Base-by-base conservation (phyloP, 1,140 invertebrate species). In the Hycleus phaleratus region DNA sequence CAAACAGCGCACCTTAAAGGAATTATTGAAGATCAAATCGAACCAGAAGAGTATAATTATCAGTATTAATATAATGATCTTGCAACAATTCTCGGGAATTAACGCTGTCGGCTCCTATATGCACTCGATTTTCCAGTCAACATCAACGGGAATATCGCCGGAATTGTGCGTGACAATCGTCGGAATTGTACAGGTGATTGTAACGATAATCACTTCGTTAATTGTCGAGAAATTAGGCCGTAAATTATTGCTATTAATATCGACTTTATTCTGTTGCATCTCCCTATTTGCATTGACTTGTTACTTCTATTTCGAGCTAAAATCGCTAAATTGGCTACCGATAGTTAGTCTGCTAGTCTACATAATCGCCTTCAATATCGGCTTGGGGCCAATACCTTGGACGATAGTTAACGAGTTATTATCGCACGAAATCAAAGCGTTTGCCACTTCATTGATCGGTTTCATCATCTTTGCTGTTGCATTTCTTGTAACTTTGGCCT, bases 101-200 rank as follows among this genome's bases (percentile, higher is more conserved):
- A 91, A 90, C 70, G 85, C 86, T 2, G 84, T 93, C 2, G 78
- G 91, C n/a, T 88, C 91, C 70, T 91, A 89, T 71, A 82, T 87
- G 61, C 81, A 85, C 38, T 77, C 74, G 1, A 92, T 88, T 66
- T 91, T 88, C 65, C 65, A 73, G 1, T 76, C 77, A 2, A 79
- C 87, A 4, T 79, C 82, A 0, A 81, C 79, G 0, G 44, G 65
- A 0, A 54, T 90, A 0, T 70, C 81, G 11, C 71, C 82, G 0
- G 73, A 78, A 6, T 67, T 83, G n/a, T 81, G 82, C 0, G 83
- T 90, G 1, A 91, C 93, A 50, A 82, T 93, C 26, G 79, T 94
- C 53, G 91, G 87, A 7, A 65, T 77, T n/a, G 84, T 91, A 0
- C 81, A 84, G 73, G 71, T 91, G 1, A 38, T 80, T 0, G 82